Evolutionary conservation across 2,888 invertebrate genomes (phyloP).

Genomic region (Dichetophora obliterata): DNA sequence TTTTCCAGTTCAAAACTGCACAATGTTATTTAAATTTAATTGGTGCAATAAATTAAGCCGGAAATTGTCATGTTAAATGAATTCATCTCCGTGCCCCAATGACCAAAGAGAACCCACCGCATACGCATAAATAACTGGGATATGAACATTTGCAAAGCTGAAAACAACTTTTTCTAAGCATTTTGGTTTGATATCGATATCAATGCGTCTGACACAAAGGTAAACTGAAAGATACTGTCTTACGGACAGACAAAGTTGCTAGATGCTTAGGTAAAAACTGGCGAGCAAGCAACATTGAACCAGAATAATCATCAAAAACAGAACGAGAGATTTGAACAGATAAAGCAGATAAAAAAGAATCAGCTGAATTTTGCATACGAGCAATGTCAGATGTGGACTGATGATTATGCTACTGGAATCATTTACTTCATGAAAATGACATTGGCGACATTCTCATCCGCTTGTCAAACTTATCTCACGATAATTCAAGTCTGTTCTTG

Average conservation of each 20-base stretch:
- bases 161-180: constrained; percentile 19
- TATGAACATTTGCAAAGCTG: constrained; percentile 41
- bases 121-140: constrained; percentile 22
- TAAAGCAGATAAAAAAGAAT: constrained; percentile 29
- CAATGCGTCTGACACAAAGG: constrained; percentile 2
- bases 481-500: background rate
- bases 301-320: constrained; percentile 60
- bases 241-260: background rate
- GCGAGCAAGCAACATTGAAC: constrained; percentile 58
- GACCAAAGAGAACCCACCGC: constrained; percentile 5
- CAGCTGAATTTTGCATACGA: constrained; percentile 13
- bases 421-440: constrained; percentile 56
- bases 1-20: constrained; percentile 32
- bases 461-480: constrained; percentile 61
- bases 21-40: constrained; percentile 46
- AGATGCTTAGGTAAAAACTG: background rate
- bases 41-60: constrained; percentile 46
- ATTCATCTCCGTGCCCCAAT: background rate
- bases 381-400: constrained; percentile 12
- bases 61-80: constrained; percentile 45
- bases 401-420: constrained; percentile 54
- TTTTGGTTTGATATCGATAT: constrained; percentile 22
- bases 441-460: constrained; percentile 62
- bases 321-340: constrained; percentile 20
- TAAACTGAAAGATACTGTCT: background rate